Evolutionary conservation across 2,797 vertebrate genomes (phyloP), one percentile per base, ranked within the genome.

Genomic region (Cheirogaleus major): DNA sequence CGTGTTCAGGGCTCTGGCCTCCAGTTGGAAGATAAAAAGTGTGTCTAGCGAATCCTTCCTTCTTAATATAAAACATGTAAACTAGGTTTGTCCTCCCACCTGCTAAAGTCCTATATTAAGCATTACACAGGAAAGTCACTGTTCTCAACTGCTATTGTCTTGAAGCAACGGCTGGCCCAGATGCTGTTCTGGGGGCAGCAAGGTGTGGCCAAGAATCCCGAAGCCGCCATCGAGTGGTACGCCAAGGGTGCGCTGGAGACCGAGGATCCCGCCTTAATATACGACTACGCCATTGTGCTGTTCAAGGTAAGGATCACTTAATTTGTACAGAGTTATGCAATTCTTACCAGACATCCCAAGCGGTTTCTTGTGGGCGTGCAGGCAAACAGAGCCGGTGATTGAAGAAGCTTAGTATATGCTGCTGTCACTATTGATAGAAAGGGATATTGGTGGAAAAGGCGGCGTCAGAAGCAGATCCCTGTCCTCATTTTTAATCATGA

Each of bases 181-280:
- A 99, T 99, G 99, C 98, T 99, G 61, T 99, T 99, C 97, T 99
- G 99, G 99, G 99, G 99, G 43, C 99, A 99, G 38, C 99, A 99
- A 83, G 99, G 99, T n/a, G 98, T 99, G 87, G 97, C 98, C 35
- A 99, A 99, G 98, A 99, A 99, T 96, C 97, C 98, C 0, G 97
- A 91, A 85, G 98, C 98, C 0, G 99, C 99, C 0, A 96, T 98
- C n/a, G 99, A 99, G 96, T 99, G 99, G 99, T 99, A 99, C 6
- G 98, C 99, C 95, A 99, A 98, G 96, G 99, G 99, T 0, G 99
- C 99, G 15, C 98, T 98, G 98, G 99, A 99, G 98, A 99, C 99
- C 79, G 99, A 98, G 87, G 99, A 99, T 89, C 99, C 99, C 0
- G 96, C 98, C 0, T 97, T 99, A 50, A 99, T 99, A 98, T 99